phyloP scores from a whole-genome alignment of 37 sponge, comb jelly and placozoan species.

The Agelas oroides region DNA sequence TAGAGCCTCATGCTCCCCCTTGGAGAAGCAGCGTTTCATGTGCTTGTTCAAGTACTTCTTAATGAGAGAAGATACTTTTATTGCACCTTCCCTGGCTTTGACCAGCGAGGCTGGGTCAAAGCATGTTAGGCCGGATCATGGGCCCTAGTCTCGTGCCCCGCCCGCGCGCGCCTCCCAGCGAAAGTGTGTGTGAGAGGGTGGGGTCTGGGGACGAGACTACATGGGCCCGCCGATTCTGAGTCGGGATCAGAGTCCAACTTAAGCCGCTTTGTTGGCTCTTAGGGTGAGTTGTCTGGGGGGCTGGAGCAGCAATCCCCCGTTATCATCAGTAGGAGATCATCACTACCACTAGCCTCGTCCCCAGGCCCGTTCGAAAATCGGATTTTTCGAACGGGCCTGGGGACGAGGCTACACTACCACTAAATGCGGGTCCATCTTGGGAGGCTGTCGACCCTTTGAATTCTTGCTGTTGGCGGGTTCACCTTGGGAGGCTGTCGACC shows the following conservation, averaged over 20 bases:
- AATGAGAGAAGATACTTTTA: not conserved
- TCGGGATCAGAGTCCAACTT: too few relatives aligned
- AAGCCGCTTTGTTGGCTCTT: not conserved
- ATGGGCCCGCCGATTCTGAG: too few relatives aligned
- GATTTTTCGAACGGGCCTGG: too few relatives aligned
- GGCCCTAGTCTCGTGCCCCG: not conserved
- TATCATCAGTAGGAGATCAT: not conserved
- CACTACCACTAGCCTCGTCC: not conserved
- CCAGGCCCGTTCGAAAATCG: too few relatives aligned
- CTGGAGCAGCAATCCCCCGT: not conserved
- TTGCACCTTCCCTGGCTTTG: not conserved
- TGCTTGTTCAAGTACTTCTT: constrained; percentile 29
- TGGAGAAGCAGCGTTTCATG: constrained; percentile 32
- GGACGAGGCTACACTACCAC: too few relatives aligned
- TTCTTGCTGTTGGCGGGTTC: not conserved
- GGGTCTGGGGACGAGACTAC: too few relatives aligned
- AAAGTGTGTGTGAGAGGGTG: too few relatives aligned
- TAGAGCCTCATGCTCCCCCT: constrained; percentile 41
- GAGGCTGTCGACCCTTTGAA: constrained; percentile 1
- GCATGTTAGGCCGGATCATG: not conserved
- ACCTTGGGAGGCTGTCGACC: constrained; percentile 20
- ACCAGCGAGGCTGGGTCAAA: constrained; percentile 25
- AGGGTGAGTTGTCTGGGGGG: not conserved
- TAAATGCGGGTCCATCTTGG: not conserved
- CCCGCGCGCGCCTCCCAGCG: too few relatives aligned